A percentile compares a stretch with the other conserved stretches of the same genome.
Conservation (phyloP, 2,113 vertebrate genomes). For the Anseranas semipalmata region DNA sequence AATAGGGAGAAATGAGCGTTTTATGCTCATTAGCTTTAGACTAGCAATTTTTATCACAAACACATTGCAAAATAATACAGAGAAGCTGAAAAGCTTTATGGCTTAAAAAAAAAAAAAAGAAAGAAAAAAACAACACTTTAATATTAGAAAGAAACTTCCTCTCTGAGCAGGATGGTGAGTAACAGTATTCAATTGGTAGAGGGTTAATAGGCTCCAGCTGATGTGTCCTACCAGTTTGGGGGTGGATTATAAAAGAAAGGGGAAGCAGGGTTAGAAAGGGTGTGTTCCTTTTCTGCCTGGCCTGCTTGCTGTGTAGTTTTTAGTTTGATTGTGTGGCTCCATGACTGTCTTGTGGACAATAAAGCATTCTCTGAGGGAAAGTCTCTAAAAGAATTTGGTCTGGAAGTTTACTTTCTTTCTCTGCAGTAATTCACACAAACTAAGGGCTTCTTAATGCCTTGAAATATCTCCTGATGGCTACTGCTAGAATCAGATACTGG, state of each 20-base stretch:
- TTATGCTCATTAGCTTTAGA: neutral
- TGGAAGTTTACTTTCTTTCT: slow-evolving; percentile 9
- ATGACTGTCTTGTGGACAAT: neutral
- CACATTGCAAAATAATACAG: neutral
- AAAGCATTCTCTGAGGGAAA: neutral
- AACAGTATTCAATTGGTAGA: neutral
- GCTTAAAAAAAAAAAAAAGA: neutral
- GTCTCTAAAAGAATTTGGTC: neutral
- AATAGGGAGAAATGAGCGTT: neutral
- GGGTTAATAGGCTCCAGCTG: neutral
- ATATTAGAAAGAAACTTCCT: neutral
- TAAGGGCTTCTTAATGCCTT: neutral
- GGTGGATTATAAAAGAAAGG: neutral
- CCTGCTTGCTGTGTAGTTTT: neutral
- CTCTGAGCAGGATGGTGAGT: neutral
- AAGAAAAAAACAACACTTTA: neutral
- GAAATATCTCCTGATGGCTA: slow-evolving; percentile 4
- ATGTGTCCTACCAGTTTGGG: neutral
- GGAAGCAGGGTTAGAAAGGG: neutral
- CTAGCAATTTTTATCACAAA: neutral
- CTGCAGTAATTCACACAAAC: neutral
- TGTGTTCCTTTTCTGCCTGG: neutral
- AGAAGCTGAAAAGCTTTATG: neutral
- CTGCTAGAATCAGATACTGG: neutral
- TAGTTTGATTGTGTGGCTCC: neutral